These are phyloP conservation scores for Agrilus mali DNA, from an alignment of 2,888 invertebrate species.

Conservation along the genomic window DNA sequence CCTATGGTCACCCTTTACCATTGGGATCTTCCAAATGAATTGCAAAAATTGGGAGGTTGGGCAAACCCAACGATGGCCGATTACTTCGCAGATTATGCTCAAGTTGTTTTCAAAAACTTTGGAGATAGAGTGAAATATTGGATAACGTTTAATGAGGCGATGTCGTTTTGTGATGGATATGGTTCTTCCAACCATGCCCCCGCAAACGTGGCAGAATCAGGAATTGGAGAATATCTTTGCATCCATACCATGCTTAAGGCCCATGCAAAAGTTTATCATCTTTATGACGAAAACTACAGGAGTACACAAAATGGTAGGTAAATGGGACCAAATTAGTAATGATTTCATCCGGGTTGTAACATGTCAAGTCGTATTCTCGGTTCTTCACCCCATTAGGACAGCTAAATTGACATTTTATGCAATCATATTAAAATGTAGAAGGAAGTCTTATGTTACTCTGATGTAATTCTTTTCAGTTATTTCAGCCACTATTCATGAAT, in stretches of 20 bases:
- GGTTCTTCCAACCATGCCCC: constrained; percentile 24
- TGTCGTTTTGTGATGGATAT: constrained; percentile 23
- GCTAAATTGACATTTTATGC: no score
- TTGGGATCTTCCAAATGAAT: constrained; percentile 41
- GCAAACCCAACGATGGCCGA: constrained; percentile 39
- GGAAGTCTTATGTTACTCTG: no score
- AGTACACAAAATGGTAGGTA: constrained; percentile 38
- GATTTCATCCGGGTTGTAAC: no score
- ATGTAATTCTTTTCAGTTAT: no score
- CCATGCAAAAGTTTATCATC: constrained; percentile 50
- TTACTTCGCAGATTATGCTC: constrained; percentile 42
- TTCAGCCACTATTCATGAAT: no score
- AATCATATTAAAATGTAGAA: no score
- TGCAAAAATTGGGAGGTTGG: constrained; percentile 35
- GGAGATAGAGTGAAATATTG: constrained; percentile 30
- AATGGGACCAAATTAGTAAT: no score
- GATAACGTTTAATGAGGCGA: constrained; percentile 42
- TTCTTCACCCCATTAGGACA: no score
- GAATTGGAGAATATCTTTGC: constrained; percentile 49
- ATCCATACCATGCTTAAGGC: constrained; percentile 49
- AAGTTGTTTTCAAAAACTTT: constrained; percentile 27
- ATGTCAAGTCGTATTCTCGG: no score
- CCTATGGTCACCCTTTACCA: constrained; percentile 41
- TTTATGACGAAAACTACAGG: constrained; percentile 46
- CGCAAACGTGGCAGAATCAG: constrained; percentile 29